Percentiles rank a stretch among this genome's conserved stretches.
These are phyloP conservation scores for Siphamia tubifer DNA, from an alignment of 2,113 vertebrate genomes.

Conservation along the genomic window DNA sequence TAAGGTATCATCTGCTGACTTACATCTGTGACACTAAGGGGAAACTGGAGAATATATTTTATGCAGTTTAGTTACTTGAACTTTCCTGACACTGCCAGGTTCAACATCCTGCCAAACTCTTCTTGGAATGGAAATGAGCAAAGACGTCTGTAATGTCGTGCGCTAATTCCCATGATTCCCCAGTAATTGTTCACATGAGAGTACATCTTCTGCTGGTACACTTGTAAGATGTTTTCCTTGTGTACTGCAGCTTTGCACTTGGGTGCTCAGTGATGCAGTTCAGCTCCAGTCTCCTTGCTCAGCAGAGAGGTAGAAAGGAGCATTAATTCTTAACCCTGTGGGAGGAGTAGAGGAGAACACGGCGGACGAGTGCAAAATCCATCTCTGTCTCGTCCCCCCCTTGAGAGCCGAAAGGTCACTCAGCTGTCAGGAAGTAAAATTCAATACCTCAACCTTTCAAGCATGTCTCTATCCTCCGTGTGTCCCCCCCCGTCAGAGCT, in stretches of 20 bases:
- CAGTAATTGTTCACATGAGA: slow-evolving; percentile 9
- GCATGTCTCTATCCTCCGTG: slow-evolving; percentile 70
- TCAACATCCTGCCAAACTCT: background rate
- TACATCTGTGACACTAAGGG: too few species aligned
- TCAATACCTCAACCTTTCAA: slow-evolving; percentile 78
- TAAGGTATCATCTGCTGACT: too few species aligned
- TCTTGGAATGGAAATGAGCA: slow-evolving; percentile 9
- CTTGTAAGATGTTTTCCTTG: background rate
- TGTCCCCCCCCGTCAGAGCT: slow-evolving; percentile 62
- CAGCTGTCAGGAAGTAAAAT: slow-evolving; percentile 76
- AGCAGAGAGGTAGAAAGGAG: slow-evolving; percentile 43
- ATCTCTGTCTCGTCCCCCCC: slow-evolving; percentile 62
- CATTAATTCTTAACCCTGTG: slow-evolving; percentile 70
- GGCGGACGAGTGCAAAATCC: slow-evolving; percentile 54
- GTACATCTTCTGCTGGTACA: background rate
- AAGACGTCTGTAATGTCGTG: background rate
- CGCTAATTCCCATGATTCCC: background rate
- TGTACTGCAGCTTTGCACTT: background rate
- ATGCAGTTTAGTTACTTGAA: too few species aligned
- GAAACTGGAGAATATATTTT: too few species aligned
- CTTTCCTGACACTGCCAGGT: slow-evolving; percentile 4
- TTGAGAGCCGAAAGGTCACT: slow-evolving; percentile 72
- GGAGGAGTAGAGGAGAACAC: slow-evolving; percentile 48
- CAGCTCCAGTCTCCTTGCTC: slow-evolving; percentile 33
- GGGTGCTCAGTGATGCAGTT: slow-evolving; percentile 10